Conservation (phyloP, 2,797 vertebrate species). For the Spheniscus humboldti region DNA sequence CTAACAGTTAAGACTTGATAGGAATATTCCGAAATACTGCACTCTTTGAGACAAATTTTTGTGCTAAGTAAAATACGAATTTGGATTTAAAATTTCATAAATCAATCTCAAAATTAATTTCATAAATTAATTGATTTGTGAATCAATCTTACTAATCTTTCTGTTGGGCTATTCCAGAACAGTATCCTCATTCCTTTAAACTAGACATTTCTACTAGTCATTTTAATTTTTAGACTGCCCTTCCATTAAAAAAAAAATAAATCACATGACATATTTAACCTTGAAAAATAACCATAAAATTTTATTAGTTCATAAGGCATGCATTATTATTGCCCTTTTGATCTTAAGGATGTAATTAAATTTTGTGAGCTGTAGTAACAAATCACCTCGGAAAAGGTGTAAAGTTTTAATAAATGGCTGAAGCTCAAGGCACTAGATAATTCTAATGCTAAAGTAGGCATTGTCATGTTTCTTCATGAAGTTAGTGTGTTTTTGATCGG, state of each 20-base stretch:
- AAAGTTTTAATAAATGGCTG: background rate
- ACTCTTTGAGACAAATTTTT: background rate
- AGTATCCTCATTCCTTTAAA: background rate
- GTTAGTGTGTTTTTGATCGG: background rate
- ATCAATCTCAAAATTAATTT: background rate
- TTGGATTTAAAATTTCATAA: background rate
- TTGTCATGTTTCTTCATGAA: background rate
- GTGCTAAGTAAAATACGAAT: background rate
- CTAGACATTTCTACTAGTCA: background rate
- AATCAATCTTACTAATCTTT: background rate
- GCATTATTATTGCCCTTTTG: background rate
- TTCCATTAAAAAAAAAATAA: background rate
- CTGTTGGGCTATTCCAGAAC: background rate
- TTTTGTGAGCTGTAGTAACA: background rate
- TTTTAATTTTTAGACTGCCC: background rate
- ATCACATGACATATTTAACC: background rate
- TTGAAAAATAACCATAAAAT: background rate
- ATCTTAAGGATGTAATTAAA: background rate
- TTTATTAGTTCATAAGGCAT: background rate
- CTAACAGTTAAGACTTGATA: background rate
- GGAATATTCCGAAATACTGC: background rate
- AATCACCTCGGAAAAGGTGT: background rate
- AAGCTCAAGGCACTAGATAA: background rate
- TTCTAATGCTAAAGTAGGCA: background rate
- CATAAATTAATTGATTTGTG: background rate